Percentiles rank a stretch among this genome's conserved stretches.
phyloP scores from a whole-genome alignment of 2,113 vertebrate species.

The Phalacrocorax carbo region DNA sequence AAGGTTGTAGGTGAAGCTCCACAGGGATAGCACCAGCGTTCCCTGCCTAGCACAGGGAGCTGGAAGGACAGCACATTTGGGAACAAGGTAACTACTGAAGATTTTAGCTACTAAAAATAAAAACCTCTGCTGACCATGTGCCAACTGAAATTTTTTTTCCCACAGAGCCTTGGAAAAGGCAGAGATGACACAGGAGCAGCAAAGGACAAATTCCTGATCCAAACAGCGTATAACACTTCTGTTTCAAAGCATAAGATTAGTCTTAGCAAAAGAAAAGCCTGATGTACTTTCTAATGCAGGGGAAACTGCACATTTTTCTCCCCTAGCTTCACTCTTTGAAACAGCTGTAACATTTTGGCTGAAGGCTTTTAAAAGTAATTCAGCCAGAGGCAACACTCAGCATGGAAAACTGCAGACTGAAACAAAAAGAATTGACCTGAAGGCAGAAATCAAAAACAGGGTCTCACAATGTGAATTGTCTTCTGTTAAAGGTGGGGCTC shows the following conservation, averaged over 20 bases:
- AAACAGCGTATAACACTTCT: neutral
- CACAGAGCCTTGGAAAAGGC: neutral
- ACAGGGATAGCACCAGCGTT: neutral
- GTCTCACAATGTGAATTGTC: slow-evolving; percentile 13
- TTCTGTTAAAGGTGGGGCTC: slow-evolving; percentile 14
- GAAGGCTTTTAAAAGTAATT: slow-evolving; percentile 3
- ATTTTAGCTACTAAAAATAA: neutral
- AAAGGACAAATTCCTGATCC: neutral
- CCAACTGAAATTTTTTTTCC: neutral
- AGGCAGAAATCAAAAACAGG: neutral
- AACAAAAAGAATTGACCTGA: neutral
- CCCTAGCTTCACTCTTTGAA: neutral
- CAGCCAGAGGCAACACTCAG: neutral
- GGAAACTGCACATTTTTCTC: neutral
- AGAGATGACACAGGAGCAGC: neutral
- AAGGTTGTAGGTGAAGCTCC: neutral
- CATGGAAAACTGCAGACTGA: slow-evolving; percentile 2
- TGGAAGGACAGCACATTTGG: neutral
- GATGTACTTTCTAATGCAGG: neutral
- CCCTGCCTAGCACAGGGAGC: neutral
- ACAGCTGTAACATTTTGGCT: slow-evolving; percentile 17
- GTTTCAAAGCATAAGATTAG: neutral
- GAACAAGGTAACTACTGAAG: neutral
- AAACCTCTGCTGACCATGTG: neutral
- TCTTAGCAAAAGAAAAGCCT: neutral